Evolutionary conservation across 2,113 vertebrate genomes (phyloP), one percentile per base, ranked within the genome.

Genomic region (Silurus meridionalis): DNA sequence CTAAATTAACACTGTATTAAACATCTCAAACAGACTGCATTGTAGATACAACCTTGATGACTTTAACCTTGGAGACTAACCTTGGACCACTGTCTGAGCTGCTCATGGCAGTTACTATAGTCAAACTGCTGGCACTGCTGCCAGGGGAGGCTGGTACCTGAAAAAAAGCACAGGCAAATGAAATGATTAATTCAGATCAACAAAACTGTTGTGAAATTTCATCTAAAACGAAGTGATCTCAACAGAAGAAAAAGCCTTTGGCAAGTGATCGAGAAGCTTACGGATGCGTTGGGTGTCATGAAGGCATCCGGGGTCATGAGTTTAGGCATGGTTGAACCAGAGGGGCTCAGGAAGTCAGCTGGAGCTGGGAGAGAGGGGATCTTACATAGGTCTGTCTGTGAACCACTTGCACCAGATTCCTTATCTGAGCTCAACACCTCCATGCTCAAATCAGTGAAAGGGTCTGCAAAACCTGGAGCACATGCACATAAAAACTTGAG

Each of bases 281-380:
- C 95, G 74, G 97, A 98, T 87, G 96, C 89, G 88, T 96, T 99
- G 0, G 97, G 96, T 63, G 97, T 98, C 97, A 99, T 98, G 92
- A 99, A 99, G 9, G 98, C 98, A 9, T 99, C 98, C 0, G 98
- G 98, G 80, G 98, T 99, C 98, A 99, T 99, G 86, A 99, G 92
- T 88, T 99, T 98, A 28, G 96, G 96, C 91, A 97, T 97, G 66
- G 92, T 90, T 2, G 95, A 96, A 2, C 90, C 95, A 48, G 94
- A 75, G 67, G 95, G 93, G 7, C 95, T 95, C 6, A 99, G 93
- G 83, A 99, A 99, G 91, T 99, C 97, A 3, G 96, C 92, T 0
- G 97, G 97, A 5, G 95, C 93, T 0, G 98, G 97, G 74, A 99
- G 95, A 0, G 97, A 95, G 0, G 97, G 89, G 0, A 98, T 96